phyloP scores from a whole-genome alignment of 2,888 invertebrate species.

The Sussaba pulchella region DNA sequence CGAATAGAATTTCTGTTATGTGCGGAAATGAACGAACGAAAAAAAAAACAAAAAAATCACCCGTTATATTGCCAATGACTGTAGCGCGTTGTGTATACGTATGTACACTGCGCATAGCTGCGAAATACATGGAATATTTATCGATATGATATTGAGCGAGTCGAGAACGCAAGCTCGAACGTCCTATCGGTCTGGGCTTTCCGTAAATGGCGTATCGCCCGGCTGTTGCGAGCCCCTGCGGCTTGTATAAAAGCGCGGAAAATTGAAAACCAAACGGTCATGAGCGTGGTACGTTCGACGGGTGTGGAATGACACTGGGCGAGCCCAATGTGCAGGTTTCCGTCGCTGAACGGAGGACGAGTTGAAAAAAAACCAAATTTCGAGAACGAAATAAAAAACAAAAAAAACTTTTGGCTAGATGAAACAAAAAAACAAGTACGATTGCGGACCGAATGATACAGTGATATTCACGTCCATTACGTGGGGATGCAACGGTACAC shows the following conservation, averaged over 20 bases:
- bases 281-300: constrained; percentile 63
- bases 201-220: constrained; percentile 31
- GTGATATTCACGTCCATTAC: constrained; percentile 31
- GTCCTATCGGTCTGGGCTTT: neutral
- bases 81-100: neutral
- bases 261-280: constrained; percentile 77
- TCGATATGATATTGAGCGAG: constrained; percentile 4
- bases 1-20: neutral
- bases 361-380: neutral
- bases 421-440: constrained; percentile 37
- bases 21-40: too few relatives aligned
- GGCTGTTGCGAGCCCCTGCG: constrained; percentile 61
- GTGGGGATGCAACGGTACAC: neutral
- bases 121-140: constrained; percentile 44
- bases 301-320: constrained; percentile 30
- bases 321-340: neutral
- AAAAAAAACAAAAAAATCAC: neutral
- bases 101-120: neutral
- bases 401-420: neutral
- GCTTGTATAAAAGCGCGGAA: constrained; percentile 74
- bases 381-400: neutral
- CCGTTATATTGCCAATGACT: neutral
- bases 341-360: neutral
- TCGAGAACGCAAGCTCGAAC: neutral
- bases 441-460: neutral